Percentiles rank a stretch among this genome's conserved stretches.
Conservation (phyloP, 2,797 vertebrate species). For the Emydoidea blandingii region DNA sequence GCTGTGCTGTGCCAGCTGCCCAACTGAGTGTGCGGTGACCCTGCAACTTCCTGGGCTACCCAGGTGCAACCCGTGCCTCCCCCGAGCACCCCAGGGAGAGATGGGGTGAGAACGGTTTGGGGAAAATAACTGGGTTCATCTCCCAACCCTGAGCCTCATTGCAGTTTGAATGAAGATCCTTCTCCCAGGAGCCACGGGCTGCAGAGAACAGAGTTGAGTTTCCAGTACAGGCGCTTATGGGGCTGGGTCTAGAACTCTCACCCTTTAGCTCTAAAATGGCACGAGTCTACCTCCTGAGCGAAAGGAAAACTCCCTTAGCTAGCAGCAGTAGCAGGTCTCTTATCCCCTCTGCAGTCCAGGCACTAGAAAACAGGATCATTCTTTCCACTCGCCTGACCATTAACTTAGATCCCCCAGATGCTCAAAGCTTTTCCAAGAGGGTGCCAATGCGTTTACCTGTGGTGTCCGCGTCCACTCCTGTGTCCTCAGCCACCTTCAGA, state of each 20-base stretch:
- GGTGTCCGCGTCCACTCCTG: constrained; percentile 65
- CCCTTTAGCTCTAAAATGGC: neutral
- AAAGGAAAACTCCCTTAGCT: neutral
- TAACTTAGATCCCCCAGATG: neutral
- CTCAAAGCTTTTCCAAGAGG: neutral
- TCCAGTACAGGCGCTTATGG: neutral
- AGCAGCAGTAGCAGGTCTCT: neutral
- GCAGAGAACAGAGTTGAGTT: neutral
- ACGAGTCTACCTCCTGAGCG: neutral
- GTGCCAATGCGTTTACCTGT: constrained; percentile 39
- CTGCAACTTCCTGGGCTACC: neutral
- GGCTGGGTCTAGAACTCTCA: neutral
- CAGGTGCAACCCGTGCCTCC: neutral
- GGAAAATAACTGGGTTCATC: neutral
- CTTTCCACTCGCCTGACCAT: neutral
- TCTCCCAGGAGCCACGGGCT: neutral
- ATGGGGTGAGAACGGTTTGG: too few relatives aligned
- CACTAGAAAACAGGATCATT: neutral
- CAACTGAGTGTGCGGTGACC: neutral
- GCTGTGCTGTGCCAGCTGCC: too few relatives aligned
- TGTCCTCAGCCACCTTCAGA: constrained; percentile 87
- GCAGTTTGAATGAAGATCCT: neutral
- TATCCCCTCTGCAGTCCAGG: neutral
- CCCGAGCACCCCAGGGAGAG: too few relatives aligned
- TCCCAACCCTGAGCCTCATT: neutral